phyloP scores from a whole-genome alignment of 2,797 vertebrate genomes.

The Pagetopsis macropterus region DNA sequence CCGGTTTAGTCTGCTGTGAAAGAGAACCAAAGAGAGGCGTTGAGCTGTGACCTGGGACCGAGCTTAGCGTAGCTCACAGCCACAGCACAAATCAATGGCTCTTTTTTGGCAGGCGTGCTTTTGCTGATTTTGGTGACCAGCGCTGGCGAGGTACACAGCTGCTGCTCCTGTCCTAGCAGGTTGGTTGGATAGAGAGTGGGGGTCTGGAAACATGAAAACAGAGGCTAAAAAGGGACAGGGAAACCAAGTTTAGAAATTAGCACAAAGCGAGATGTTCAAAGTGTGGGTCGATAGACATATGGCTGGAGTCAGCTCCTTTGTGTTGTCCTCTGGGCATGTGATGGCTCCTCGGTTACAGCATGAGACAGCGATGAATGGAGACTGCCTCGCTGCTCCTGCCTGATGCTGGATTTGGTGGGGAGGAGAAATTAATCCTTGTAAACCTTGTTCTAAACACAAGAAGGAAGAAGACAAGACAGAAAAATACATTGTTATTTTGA shows the following conservation, averaged over 20 bases:
- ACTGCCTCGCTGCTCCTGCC: slow-evolving; percentile 15
- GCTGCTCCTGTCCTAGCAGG: slow-evolving; percentile 20
- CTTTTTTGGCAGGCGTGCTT: slow-evolving; percentile 33
- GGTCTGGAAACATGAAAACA: background rate
- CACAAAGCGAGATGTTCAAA: slow-evolving; percentile 39
- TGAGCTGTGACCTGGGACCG: slow-evolving; percentile 61
- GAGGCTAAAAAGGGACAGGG: background rate
- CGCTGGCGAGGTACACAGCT: slow-evolving; percentile 13
- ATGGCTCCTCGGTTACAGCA: slow-evolving; percentile 5
- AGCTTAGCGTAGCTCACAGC: slow-evolving; percentile 39
- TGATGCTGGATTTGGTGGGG: slow-evolving; percentile 39
- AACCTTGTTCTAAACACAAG: background rate
- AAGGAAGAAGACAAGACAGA: background rate
- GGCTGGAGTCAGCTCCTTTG: slow-evolving; percentile 49
- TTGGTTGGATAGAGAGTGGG: background rate
- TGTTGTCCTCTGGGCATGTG: slow-evolving; percentile 29
- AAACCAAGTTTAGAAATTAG: slow-evolving; percentile 8
- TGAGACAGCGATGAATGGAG: slow-evolving; percentile 41
- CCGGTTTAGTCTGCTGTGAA: slow-evolving; percentile 55
- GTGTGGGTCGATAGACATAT: slow-evolving; percentile 52
- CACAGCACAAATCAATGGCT: slow-evolving; percentile 55
- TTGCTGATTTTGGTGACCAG: slow-evolving; percentile 48
- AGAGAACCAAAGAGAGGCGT: slow-evolving; percentile 43
- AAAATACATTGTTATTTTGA: background rate
- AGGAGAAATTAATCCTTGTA: slow-evolving; percentile 31